Percentiles rank a stretch among this genome's conserved stretches.
phyloP scores from a whole-genome alignment of 2,113 vertebrate species.

The Ellobius talpinus region DNA sequence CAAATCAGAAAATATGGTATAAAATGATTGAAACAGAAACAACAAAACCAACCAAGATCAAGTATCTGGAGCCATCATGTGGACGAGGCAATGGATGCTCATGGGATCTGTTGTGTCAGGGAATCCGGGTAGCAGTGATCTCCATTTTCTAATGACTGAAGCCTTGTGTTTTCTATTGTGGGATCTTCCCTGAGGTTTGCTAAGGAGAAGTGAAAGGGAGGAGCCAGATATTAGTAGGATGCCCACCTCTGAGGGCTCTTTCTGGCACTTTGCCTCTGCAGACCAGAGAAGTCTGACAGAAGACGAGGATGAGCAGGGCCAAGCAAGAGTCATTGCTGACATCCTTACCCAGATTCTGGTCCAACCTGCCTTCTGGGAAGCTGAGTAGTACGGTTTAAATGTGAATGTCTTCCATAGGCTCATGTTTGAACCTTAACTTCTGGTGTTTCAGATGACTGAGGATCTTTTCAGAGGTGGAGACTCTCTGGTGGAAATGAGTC shows the following conservation, averaged over 20 bases:
- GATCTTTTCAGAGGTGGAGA: neutral
- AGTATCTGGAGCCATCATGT: neutral
- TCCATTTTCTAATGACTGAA: neutral
- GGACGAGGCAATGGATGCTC: neutral
- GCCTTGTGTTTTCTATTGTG: neutral
- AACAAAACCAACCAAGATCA: neutral
- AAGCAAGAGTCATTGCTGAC: neutral
- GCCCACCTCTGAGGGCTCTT: neutral
- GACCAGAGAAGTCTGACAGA: neutral
- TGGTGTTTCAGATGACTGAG: neutral
- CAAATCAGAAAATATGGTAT: neutral
- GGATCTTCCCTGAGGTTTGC: neutral
- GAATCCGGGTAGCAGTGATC: neutral
- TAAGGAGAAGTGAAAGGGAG: neutral
- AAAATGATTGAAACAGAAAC: neutral
- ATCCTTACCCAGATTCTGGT: neutral
- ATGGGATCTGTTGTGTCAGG: neutral
- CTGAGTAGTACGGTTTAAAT: neutral
- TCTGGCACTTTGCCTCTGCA: neutral
- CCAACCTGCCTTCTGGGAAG: neutral
- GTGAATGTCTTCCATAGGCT: neutral
- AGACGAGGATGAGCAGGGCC: neutral
- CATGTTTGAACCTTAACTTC: neutral
- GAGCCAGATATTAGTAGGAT: neutral
- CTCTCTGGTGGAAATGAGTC: neutral